phyloP scores from a whole-genome alignment of 30 jellyfish, hydroid and myxozoan genomes.

The Euphysa ruthae region DNA sequence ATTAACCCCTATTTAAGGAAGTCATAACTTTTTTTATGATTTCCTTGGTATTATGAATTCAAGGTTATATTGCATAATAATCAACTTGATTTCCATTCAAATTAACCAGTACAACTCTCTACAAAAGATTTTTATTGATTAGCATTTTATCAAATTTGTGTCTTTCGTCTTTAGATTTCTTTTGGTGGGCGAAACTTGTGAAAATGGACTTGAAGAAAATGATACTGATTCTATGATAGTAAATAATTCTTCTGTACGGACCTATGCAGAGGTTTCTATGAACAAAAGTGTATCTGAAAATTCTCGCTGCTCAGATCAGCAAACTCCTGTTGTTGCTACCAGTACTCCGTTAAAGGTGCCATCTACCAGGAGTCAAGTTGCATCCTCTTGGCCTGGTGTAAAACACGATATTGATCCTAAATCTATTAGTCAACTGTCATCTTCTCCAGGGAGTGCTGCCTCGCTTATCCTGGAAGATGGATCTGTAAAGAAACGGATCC shows the following conservation, averaged over 20 bases:
- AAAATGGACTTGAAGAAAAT: no score
- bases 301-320: not conserved
- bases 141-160: no score
- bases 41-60: no score
- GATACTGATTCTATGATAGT: not conserved
- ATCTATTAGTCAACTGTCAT: constrained; percentile 40
- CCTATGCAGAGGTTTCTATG: constrained; percentile 16
- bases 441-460: constrained; percentile 90
- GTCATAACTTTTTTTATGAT: no score
- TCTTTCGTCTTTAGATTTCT: constrained; percentile 38
- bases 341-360: constrained; percentile 84
- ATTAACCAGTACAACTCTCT: no score
- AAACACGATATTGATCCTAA: constrained; percentile 46
- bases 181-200: constrained; percentile 56
- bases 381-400: constrained; percentile 99
- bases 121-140: no score
- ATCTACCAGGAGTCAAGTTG: constrained; percentile 59
- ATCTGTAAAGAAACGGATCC: constrained; percentile 56
- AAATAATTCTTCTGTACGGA: constrained; percentile 18
- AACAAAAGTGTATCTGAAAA: constrained; percentile 4
- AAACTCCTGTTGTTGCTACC: constrained; percentile 45
- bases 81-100: no score
- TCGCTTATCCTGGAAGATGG: constrained; percentile 75
- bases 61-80: no score
- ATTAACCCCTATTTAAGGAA: no score